Conservation (phyloP, 2,888 invertebrate genomes). For the Lacanobia wlatinum region DNA sequence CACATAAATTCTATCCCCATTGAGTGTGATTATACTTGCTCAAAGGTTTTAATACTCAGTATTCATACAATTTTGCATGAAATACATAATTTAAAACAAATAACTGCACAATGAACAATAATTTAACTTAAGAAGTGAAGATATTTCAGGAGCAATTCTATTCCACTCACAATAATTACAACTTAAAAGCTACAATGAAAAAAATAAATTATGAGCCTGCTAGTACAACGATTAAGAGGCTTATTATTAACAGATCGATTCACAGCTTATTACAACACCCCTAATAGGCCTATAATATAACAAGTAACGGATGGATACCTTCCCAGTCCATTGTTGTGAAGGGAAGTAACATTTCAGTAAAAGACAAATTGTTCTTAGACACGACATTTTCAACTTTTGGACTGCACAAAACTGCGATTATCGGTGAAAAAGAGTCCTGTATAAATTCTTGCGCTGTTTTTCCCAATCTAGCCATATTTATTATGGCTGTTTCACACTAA, state of each 20-base stretch:
- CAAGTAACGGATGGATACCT: constrained; percentile 71
- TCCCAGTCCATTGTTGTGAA: constrained; percentile 94
- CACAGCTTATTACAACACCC: not conserved
- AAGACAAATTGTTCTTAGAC: constrained; percentile 97
- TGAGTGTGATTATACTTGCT: no score
- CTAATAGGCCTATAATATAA: constrained; percentile 1
- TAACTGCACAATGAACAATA: no score
- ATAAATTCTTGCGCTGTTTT: constrained; percentile 96
- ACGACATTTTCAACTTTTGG: constrained; percentile 95
- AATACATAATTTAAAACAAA: no score
- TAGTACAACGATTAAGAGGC: not conserved
- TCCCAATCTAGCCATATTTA: constrained; percentile 74
- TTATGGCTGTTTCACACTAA: not conserved
- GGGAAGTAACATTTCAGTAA: constrained; percentile 97
- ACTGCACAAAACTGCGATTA: constrained; percentile 96
- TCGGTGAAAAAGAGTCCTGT: constrained; percentile 96
- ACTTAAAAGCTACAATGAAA: not conserved
- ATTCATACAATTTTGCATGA: no score
- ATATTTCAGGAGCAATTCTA: not conserved
- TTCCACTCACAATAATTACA: not conserved
- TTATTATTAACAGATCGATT: not conserved
- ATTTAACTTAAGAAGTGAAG: not conserved
- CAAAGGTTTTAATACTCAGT: no score
- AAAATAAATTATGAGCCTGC: not conserved
- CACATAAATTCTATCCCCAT: no score